Conservation (phyloP, 2,113 vertebrate genomes). For the Apistogramma diplotaenia region DNA sequence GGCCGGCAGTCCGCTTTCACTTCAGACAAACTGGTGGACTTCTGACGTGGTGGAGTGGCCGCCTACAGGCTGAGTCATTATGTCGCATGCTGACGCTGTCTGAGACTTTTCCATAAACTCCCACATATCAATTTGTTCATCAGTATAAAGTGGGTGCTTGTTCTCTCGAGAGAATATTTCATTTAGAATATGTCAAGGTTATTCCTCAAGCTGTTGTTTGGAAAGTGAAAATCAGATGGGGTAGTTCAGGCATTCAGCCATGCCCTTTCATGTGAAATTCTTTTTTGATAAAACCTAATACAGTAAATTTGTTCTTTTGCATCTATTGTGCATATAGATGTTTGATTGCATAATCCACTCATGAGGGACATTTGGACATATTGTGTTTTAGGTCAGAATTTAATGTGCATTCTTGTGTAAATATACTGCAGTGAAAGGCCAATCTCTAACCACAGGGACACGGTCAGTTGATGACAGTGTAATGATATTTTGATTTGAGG, state of each 20-base stretch:
- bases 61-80: slow-evolving; percentile 75
- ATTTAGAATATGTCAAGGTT: slow-evolving; percentile 38
- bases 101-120: slow-evolving; percentile 68
- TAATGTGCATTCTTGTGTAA: neutral
- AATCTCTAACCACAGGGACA: neutral
- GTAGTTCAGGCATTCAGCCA: neutral
- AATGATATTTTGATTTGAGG: slow-evolving; percentile 1
- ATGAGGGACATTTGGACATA: neutral
- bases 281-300: neutral
- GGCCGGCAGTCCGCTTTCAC: slow-evolving; percentile 61
- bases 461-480: neutral
- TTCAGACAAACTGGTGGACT: slow-evolving; percentile 62
- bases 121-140: slow-evolving; percentile 62
- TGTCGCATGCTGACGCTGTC: slow-evolving; percentile 67
- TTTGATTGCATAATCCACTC: neutral
- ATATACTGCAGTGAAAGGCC: neutral
- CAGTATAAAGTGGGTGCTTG: slow-evolving; percentile 60
- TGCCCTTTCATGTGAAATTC: neutral
- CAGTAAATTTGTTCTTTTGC: neutral
- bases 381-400: neutral
- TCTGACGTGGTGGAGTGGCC: slow-evolving; percentile 67
- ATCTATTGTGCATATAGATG: neutral
- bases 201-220: slow-evolving; percentile 39
- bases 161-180: slow-evolving; percentile 47
- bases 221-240: slow-evolving; percentile 13